phyloP scores from a whole-genome alignment of 2,888 invertebrate genomes.

The Hedychridium roseum region DNA sequence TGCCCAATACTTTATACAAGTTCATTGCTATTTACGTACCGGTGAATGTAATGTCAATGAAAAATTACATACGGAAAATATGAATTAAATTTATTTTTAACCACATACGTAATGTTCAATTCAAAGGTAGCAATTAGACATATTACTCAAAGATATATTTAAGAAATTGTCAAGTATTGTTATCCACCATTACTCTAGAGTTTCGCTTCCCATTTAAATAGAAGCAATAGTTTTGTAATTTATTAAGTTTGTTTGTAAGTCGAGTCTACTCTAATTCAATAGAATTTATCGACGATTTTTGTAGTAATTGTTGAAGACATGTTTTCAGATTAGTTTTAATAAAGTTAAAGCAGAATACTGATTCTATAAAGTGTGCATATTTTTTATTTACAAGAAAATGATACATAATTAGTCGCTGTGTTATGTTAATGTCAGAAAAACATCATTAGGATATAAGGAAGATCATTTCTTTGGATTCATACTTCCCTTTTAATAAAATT shows the following conservation, averaged over 20 bases:
- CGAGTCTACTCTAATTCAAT: too few relatives aligned
- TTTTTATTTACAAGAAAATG: constrained; percentile 37
- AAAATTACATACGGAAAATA: too few relatives aligned
- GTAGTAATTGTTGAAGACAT: neutral
- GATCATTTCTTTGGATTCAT: constrained; percentile 7
- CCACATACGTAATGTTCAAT: too few relatives aligned
- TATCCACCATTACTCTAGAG: too few relatives aligned
- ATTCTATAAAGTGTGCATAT: constrained; percentile 26
- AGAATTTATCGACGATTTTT: neutral
- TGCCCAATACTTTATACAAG: too few relatives aligned
- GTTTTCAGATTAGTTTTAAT: neutral
- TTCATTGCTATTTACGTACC: too few relatives aligned
- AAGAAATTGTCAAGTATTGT: too few relatives aligned
- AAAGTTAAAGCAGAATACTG: neutral
- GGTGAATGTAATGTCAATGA: too few relatives aligned
- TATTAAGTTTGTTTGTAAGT: neutral
- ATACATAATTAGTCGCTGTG: constrained; percentile 25
- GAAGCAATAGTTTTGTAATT: neutral
- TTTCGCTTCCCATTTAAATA: too few relatives aligned
- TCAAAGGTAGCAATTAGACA: too few relatives aligned
- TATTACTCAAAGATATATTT: too few relatives aligned
- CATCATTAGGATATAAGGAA: neutral
- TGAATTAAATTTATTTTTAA: too few relatives aligned
- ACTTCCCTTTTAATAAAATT: constrained; percentile 13
- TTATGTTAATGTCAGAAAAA: constrained; percentile 18